phyloP scores from a whole-genome alignment of 2,113 vertebrate genomes.

The Syngnathus scovelli region DNA sequence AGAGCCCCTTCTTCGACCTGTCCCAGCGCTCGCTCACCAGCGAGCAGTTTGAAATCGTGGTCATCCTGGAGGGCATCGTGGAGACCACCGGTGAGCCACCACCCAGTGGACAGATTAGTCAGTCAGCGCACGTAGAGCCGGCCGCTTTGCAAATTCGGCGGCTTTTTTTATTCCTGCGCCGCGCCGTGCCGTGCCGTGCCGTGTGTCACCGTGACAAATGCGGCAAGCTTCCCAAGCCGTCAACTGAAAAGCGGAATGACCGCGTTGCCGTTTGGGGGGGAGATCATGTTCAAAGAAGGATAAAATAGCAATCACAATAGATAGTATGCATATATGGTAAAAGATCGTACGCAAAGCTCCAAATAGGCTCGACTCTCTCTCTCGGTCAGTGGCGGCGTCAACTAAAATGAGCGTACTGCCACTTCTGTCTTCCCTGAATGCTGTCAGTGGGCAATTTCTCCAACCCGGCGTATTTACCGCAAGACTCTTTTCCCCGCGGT shows the following conservation, averaged over 20 bases:
- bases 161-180: constrained; percentile 47
- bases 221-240: not conserved
- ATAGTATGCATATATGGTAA: too few species aligned
- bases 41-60: constrained; percentile 86
- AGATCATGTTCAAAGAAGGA: too few species aligned
- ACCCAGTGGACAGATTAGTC: not conserved
- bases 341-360: too few species aligned
- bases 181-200: constrained; percentile 26
- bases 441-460: not conserved
- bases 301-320: too few species aligned
- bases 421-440: constrained; percentile 11
- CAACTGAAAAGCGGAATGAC: not conserved
- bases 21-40: constrained; percentile 82
- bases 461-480: constrained; percentile 31
- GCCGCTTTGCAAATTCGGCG: constrained; percentile 44
- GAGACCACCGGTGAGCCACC: constrained; percentile 79
- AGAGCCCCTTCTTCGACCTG: constrained; percentile 83
- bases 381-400: too few species aligned
- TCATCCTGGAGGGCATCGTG: constrained; percentile 87
- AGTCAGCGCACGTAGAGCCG: not conserved
- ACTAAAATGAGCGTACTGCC: constrained; percentile 17
- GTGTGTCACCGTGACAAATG: constrained; percentile 55
- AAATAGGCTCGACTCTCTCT: too few species aligned
- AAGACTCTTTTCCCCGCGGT: constrained; percentile 27
- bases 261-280: not conserved